Evolutionary conservation across 2,888 invertebrate genomes (phyloP).

Genomic region (Gerris lacustris): DNA sequence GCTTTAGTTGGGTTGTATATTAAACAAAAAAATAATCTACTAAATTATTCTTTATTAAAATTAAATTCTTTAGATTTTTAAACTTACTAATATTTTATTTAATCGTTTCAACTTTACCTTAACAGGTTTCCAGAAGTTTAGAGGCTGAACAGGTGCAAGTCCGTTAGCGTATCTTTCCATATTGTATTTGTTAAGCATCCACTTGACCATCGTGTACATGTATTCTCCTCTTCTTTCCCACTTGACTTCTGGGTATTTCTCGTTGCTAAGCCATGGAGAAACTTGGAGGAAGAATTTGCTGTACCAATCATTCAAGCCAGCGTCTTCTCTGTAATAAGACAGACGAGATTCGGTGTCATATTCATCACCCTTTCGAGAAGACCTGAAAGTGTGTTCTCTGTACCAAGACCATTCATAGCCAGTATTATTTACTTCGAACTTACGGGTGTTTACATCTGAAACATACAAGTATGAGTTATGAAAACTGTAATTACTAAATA

Average conservation of each 20-base stretch:
- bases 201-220: constrained; percentile 49
- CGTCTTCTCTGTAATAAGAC: constrained; percentile 60
- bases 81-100: too few species aligned
- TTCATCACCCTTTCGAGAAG: not conserved
- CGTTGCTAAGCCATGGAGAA: constrained; percentile 36
- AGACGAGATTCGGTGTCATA: constrained; percentile 43
- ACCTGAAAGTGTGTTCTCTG: constrained; percentile 18
- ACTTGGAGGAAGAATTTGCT: constrained; percentile 51
- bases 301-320: constrained; percentile 47
- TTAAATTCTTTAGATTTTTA: too few species aligned
- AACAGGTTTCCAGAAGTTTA: constrained; percentile 39
- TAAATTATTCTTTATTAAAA: too few species aligned
- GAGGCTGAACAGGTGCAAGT: constrained; percentile 39
- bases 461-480: not conserved
- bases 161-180: constrained; percentile 41
- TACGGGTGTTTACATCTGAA: not conserved
- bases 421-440: constrained; percentile 25
- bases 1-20: too few species aligned
- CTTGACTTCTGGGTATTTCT: constrained; percentile 23
- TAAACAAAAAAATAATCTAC: too few species aligned
- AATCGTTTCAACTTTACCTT: not conserved
- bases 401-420: constrained; percentile 25
- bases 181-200: constrained; percentile 51
- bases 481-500: too few species aligned
- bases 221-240: constrained; percentile 25